phyloP scores from a whole-genome alignment of 2,888 invertebrate species.

The Herminia tarsipennalis region DNA sequence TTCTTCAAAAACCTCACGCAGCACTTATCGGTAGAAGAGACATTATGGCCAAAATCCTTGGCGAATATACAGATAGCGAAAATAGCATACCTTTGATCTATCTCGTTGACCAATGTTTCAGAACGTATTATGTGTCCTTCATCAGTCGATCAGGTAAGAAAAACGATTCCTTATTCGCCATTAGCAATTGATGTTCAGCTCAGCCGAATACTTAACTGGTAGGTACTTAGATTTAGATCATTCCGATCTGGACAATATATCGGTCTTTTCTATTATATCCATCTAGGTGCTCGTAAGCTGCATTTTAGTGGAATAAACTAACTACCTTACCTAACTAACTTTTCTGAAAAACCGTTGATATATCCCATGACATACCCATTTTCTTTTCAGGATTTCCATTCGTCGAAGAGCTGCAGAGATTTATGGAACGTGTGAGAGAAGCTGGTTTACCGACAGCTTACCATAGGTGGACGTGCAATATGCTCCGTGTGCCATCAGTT shows the following conservation, averaged over 20 bases:
- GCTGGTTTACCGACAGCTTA: conserved; percentile 58
- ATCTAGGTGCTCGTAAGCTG: too few relatives aligned
- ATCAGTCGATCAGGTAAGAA: conserved; percentile 52
- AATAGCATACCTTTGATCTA: conserved; percentile 46
- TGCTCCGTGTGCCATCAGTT: conserved; percentile 35
- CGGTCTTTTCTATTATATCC: too few relatives aligned
- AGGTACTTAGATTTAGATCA: too few relatives aligned
- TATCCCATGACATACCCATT: too few relatives aligned
- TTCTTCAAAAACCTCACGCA: conserved; percentile 29
- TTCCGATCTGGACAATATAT: too few relatives aligned
- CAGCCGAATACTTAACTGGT: too few relatives aligned
- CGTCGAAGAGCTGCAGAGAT: conserved; percentile 38
- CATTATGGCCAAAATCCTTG: conserved; percentile 39
- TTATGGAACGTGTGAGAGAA: conserved; percentile 53
- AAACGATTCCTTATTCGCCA: too few relatives aligned
- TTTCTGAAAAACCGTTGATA: too few relatives aligned
- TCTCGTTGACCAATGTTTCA: conserved; percentile 53
- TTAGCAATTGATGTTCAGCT: too few relatives aligned
- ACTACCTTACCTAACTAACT: too few relatives aligned
- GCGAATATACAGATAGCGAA: conserved; percentile 33
- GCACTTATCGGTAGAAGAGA: conserved; percentile 53
- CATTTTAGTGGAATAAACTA: too few relatives aligned
- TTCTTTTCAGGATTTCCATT: conserved; percentile 58
- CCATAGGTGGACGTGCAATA: conserved; percentile 55
- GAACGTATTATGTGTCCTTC: conserved; percentile 51